phyloP scores from a whole-genome alignment of 2,797 vertebrate species.

The Siniperca scherzeri region DNA sequence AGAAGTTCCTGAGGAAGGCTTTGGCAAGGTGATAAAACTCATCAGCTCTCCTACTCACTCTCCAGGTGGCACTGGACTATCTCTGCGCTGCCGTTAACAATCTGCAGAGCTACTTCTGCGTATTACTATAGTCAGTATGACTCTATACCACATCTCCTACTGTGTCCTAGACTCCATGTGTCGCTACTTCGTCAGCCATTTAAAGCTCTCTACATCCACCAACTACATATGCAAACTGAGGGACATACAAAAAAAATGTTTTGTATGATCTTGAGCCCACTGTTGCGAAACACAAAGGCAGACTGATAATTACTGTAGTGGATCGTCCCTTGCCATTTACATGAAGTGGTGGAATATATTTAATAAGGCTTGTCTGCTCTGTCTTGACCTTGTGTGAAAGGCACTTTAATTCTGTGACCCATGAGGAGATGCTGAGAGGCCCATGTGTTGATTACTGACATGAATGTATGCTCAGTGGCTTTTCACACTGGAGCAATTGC shows the following conservation, averaged over 20 bases:
- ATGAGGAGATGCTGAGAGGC: slow-evolving; percentile 68
- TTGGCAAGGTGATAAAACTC: slow-evolving; percentile 82
- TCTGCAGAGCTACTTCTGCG: slow-evolving; percentile 62
- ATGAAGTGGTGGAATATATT: slow-evolving; percentile 77
- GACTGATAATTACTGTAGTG: slow-evolving; percentile 66
- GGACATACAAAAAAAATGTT: background rate
- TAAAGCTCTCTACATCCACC: slow-evolving; percentile 18
- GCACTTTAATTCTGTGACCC: slow-evolving; percentile 78
- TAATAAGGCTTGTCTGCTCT: slow-evolving; percentile 75
- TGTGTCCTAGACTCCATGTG: slow-evolving; percentile 34
- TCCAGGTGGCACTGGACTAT: slow-evolving; percentile 71
- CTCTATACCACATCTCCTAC: slow-evolving; percentile 31
- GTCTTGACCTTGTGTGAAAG: slow-evolving; percentile 84
- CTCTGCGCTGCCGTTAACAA: slow-evolving; percentile 72
- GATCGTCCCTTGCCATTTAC: slow-evolving; percentile 66
- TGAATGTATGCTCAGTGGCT: slow-evolving; percentile 64
- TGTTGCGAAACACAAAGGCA: slow-evolving; percentile 43
- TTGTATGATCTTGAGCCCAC: slow-evolving; percentile 35
- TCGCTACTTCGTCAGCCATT: slow-evolving; percentile 31
- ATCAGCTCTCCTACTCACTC: slow-evolving; percentile 80
- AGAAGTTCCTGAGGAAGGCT: slow-evolving; percentile 78
- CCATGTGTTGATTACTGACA: slow-evolving; percentile 72
- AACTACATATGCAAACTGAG: slow-evolving; percentile 8
- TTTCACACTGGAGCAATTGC: slow-evolving; percentile 59
- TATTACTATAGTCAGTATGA: slow-evolving; percentile 52